Evolutionary conservation across 2,797 vertebrate species (phyloP), one percentile per base, ranked within the genome.

Genomic region (Cuniculus paca): DNA sequence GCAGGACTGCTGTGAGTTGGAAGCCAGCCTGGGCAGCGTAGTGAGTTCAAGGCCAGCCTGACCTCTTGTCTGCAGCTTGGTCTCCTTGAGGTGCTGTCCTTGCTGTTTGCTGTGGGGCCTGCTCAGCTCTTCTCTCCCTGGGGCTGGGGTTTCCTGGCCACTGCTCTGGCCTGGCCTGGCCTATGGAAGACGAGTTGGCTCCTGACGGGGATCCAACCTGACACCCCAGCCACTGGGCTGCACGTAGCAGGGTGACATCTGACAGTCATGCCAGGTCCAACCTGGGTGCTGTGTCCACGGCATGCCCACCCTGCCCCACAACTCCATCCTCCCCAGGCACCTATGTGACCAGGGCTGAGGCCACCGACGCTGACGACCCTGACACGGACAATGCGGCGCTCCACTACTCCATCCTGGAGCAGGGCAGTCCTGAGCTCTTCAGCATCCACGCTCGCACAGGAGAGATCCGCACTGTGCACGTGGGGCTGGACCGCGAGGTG

Each of bases 401-500:
- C 91, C 99, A 99, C 74, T 99, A 98, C 98, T 99, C 99, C 81
- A 99, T 99, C 97, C 96, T 99, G 56, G 97, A 96, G 31, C 99
- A 99, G 97, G 99, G 99, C 0, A 95, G 98, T 6, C 98, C 99
- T 0, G 98, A 97, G 0, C 99, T 99, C 98, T 99, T 99, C 98
- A 99, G 99, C 77, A 99, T 99, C 82, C 99, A 99, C 0, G 99
- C 99, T 63, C 92, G 98, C 93, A 99, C 99, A 0, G 99, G 99
- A 14, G 98, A 99, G 95, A 99, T 99, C 95, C 99, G 99, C 98
- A 99, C 99, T 0, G 98, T 99, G 1, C 99, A 98, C 56, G 99
- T 99, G 0, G 99, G 99, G 68, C 98, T 99, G n/a, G 99, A 99
- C 97, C 98, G 99, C 0, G 99, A 99, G 99, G 99, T 99, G 98